These are phyloP conservation scores for Girardinichthys multiradiatus DNA, from an alignment of 2,113 vertebrate genomes.

Conservation along the genomic window DNA sequence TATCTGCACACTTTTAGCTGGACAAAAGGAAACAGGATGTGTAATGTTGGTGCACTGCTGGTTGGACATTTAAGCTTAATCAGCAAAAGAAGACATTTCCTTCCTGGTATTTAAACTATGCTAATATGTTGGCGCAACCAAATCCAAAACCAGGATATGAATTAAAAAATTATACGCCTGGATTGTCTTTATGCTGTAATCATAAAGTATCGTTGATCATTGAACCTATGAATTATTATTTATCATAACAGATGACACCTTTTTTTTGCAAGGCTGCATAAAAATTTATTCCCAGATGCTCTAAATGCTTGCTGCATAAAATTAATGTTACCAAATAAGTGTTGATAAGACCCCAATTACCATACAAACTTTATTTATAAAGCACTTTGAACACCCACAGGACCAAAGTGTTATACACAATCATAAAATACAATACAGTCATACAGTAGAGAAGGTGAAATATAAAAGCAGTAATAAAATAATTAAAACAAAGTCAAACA, in stretches of 20 bases:
- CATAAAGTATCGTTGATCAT: neutral
- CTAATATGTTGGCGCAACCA: neutral
- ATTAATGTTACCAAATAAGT: fast-evolving
- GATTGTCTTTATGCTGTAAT: neutral
- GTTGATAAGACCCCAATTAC: constrained; percentile 10
- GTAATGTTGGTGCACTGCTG: constrained; percentile 10
- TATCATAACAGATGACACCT: neutral
- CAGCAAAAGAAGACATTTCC: neutral
- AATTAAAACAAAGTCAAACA: too few species aligned
- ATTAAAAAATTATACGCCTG: neutral
- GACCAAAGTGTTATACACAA: too few species aligned
- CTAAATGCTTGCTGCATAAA: neutral
- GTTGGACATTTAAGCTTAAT: constrained; percentile 19
- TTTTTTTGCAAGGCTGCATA: too few species aligned
- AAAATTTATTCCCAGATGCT: too few species aligned
- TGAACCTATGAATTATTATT: neutral
- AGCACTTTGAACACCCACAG: too few species aligned
- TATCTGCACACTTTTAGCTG: constrained; percentile 17
- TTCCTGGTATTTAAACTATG: constrained; percentile 26
- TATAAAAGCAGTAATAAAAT: too few species aligned
- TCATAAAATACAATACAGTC: too few species aligned
- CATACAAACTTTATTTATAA: too few species aligned
- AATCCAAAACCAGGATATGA: too few species aligned
- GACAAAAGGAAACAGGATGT: constrained; percentile 43
- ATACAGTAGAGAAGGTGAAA: too few species aligned